Evolutionary conservation across 2,888 invertebrate genomes (phyloP), one percentile per base, ranked within the genome.

Genomic region (Pristionchus mayeri): DNA sequence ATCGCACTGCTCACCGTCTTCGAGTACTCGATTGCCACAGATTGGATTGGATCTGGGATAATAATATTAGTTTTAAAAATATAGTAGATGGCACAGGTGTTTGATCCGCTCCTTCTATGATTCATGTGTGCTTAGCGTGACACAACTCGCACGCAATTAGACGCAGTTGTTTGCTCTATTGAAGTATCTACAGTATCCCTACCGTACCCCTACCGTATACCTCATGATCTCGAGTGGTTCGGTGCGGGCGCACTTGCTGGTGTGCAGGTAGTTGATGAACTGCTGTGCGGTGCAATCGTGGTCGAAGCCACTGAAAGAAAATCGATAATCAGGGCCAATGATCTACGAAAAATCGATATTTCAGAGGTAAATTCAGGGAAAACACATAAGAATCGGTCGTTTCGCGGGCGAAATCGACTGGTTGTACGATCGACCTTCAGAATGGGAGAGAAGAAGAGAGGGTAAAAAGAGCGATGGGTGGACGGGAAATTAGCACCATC

Each of bases 241-340:
- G 1, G 27, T 52, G 9, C 84, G 7, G n/a, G 30, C 52, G 78
- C 92, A 92, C 50, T 90, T 90, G 84, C 89, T 92, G 52, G 89
- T 88, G 83, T 89, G 87, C 11, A 92, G 85, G 11, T 89, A 85
- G 87, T 92, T 92, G 57, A 89, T 90, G 81, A 91, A 88, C 71
- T 89, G 87, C 86, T 92, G 92, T 21, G 89, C 90, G 4, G 92
- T 91, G 84, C 92, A 92, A 63, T 92, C 90, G 86, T 92, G 92
- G 67, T 92, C 92, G 84, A 91, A 92, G 4, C 91, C 92, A 24
- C 91, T 91, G 87, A 85, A 91, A 89, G 27, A 24, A 21, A n/a
- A 16, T 7, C 9, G 30, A 40, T 9, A 30, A 24, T 60, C 7
- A 13, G 9, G 18, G 34, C 34, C 7, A 21, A 1, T 30, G 21